Conservation (phyloP, 2,888 invertebrate genomes). For the Apotomis capreana region DNA sequence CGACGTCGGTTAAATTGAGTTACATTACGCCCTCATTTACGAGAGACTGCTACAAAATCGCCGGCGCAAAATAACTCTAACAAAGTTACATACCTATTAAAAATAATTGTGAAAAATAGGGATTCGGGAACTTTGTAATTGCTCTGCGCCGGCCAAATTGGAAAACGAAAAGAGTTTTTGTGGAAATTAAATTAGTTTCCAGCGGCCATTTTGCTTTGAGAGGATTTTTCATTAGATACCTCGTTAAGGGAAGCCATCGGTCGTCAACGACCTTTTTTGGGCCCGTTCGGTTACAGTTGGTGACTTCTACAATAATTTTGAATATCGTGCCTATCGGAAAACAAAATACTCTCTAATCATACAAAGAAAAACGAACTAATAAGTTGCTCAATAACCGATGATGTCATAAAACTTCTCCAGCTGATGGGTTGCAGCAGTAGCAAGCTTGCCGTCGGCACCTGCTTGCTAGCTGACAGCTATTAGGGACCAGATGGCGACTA, state of each 20-base stretch:
- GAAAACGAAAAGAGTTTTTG: constrained; percentile 46
- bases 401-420: too few relatives aligned
- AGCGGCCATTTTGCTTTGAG: constrained; percentile 32
- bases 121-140: constrained; percentile 49
- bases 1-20: constrained; percentile 9
- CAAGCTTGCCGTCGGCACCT: too few relatives aligned
- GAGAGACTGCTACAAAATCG: constrained; percentile 3
- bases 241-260: constrained; percentile 39
- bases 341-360: too few relatives aligned
- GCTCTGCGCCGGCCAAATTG: constrained; percentile 38
- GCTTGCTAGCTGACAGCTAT: too few relatives aligned
- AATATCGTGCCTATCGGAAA: too few relatives aligned
- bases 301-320: not conserved
- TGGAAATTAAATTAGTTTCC: constrained; percentile 33
- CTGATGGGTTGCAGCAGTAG: too few relatives aligned
- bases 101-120: constrained; percentile 40
- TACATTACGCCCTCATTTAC: not conserved
- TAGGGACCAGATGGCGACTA: too few relatives aligned
- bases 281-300: not conserved
- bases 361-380: too few relatives aligned
- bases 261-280: constrained; percentile 1
- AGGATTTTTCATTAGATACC: constrained; percentile 38
- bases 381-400: too few relatives aligned
- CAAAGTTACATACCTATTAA: constrained; percentile 40
- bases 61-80: constrained; percentile 27